Conservation (phyloP, 2,888 invertebrate genomes). For the Drosophila rellima region DNA sequence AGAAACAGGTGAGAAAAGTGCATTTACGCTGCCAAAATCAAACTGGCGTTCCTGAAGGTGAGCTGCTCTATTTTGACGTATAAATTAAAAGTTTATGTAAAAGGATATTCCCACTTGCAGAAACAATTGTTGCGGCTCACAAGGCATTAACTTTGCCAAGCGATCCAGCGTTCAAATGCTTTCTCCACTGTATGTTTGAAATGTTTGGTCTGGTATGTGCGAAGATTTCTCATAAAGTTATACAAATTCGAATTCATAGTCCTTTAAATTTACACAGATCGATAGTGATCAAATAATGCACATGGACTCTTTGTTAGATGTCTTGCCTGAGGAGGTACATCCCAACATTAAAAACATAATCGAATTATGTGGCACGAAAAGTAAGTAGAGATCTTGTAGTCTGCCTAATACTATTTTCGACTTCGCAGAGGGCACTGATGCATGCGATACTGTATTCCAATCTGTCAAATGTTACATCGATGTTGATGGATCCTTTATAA, state of each 20-base stretch:
- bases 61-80: background rate
- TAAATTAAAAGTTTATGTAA: background rate
- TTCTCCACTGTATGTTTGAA: constrained; percentile 83
- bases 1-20: constrained; percentile 73
- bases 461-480: constrained; percentile 82
- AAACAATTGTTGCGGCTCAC: constrained; percentile 50
- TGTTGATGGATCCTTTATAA: constrained; percentile 69
- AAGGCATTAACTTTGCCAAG: constrained; percentile 62
- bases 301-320: constrained; percentile 77
- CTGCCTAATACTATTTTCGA: background rate
- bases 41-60: constrained; percentile 78
- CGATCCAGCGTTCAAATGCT: constrained; percentile 80
- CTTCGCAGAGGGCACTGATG: constrained; percentile 81
- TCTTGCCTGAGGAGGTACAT: constrained; percentile 80
- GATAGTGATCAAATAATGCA: constrained; percentile 76
- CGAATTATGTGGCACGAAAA: constrained; percentile 75
- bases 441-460: constrained; percentile 82
- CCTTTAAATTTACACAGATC: constrained; percentile 60
- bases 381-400: constrained; percentile 57
- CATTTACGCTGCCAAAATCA: constrained; percentile 75
- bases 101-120: constrained; percentile 43
- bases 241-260: background rate
- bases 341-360: constrained; percentile 61
- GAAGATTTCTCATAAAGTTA: background rate
- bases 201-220: constrained; percentile 80